Evolutionary conservation across 2,113 vertebrate species (phyloP).

Genomic region (Urocynchramus pylzowi): DNA sequence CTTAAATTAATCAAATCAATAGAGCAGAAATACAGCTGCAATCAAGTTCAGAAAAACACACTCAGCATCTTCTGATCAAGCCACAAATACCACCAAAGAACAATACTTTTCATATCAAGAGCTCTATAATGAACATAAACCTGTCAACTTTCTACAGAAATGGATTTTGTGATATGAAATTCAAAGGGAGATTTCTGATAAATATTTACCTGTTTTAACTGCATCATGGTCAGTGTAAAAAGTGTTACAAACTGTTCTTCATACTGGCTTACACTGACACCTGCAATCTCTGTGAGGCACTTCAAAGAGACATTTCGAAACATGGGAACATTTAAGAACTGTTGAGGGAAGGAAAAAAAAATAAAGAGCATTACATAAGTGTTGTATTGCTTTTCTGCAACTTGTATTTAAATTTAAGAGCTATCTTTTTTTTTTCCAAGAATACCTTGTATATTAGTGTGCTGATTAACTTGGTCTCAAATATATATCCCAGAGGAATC

Average conservation of each 20-base stretch:
- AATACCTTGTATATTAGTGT: constrained; percentile 97
- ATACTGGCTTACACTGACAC: constrained; percentile 97
- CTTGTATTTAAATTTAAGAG: not conserved
- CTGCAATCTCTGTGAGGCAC: constrained; percentile 98
- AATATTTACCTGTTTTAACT: constrained; percentile 92
- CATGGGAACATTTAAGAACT: constrained; percentile 99
- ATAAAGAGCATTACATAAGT: not conserved
- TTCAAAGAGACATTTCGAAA: constrained; percentile 98
- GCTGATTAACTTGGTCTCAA: constrained; percentile 99
- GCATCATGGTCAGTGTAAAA: constrained; percentile 98
- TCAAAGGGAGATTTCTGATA: not conserved
- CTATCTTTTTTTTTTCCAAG: fast-evolving
- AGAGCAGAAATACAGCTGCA: not conserved
- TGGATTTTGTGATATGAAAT: not conserved
- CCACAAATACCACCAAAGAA: not conserved
- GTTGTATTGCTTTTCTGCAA: not conserved
- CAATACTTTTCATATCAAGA: not conserved
- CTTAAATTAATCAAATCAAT: not conserved
- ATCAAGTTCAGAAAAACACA: not conserved
- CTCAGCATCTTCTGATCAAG: not conserved
- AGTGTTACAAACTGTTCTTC: constrained; percentile 97
- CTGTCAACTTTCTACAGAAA: not conserved
- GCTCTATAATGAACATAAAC: not conserved
- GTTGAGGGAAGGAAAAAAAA: not conserved
- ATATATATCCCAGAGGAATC: constrained; percentile 99